A percentile compares a stretch with the other conserved stretches of the same genome.
Conservation (phyloP, 2,888 invertebrate species). For the Hypercompe scribonia region DNA sequence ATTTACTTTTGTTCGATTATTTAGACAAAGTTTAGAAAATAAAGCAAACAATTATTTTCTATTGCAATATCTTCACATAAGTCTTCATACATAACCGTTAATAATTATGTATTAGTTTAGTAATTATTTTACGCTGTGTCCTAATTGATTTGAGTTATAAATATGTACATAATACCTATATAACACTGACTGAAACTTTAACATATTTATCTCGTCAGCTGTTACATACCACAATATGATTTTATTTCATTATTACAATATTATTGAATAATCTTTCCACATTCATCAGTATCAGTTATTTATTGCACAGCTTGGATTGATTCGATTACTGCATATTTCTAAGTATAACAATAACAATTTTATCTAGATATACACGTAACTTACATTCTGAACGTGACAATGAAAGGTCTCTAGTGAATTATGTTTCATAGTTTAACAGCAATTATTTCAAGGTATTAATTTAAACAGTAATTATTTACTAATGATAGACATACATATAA, state of each 20-base stretch:
- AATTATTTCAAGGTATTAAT: slow-evolving; percentile 20
- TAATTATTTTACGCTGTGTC: not conserved
- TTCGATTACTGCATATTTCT: slow-evolving; percentile 7
- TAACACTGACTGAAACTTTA: not conserved
- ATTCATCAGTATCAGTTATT: not conserved
- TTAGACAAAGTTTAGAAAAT: no score
- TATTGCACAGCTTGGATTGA: not conserved
- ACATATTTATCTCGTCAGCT: not conserved
- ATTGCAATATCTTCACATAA: not conserved
- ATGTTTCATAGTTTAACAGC: slow-evolving; percentile 19
- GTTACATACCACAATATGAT: not conserved
- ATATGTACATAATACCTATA: not conserved
- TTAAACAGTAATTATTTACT: slow-evolving; percentile 2
- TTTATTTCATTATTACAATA: not conserved
- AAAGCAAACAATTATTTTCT: not conserved
- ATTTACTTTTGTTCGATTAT: not conserved
- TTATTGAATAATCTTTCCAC: not conserved
- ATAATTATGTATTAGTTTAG: not conserved
- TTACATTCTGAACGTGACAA: slow-evolving; percentile 25
- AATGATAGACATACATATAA: not conserved
- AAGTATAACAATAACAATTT: not conserved
- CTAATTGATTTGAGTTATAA: not conserved
- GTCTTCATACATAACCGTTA: not conserved
- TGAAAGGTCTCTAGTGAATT: slow-evolving; percentile 25
- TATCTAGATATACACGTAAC: slow-evolving; percentile 19